phyloP scores from a whole-genome alignment of 2,113 vertebrate genomes.

The Ptyas mucosa region DNA sequence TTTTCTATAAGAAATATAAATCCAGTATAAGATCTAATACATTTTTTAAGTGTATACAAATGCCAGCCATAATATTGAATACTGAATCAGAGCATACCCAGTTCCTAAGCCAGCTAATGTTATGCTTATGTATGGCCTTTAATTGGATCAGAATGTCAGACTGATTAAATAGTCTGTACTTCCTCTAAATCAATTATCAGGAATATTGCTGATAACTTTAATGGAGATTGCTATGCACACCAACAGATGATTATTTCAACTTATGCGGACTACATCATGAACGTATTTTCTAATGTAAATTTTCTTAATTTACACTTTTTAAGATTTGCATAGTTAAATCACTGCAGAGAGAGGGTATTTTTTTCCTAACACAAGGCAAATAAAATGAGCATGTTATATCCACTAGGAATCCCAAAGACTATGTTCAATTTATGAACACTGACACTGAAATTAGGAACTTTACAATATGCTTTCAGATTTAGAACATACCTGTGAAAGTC shows the following conservation, averaged over 20 bases:
- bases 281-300: background rate
- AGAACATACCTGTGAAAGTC: conserved; percentile 91
- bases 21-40: background rate
- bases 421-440: conserved; percentile 1
- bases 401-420: conserved; percentile 10
- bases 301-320: background rate
- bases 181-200: conserved; percentile 35
- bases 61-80: background rate
- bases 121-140: background rate
- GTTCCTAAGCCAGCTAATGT: background rate
- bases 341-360: background rate
- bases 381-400: conserved; percentile 1
- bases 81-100: background rate
- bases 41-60: no score
- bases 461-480: conserved; percentile 7
- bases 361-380: background rate
- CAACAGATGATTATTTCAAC: conserved; percentile 31
- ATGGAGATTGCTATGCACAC: conserved; percentile 1
- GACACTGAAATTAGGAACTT: conserved; percentile 9
- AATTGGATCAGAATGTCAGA: background rate
- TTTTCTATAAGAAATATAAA: conserved; percentile 24
- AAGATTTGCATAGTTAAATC: background rate
- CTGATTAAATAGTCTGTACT: conserved; percentile 19
- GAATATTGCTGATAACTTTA: conserved; percentile 32
- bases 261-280: background rate